Base-by-base conservation (phyloP, 2,797 vertebrate genomes). In the Myioborus melanocephalus region DNA sequence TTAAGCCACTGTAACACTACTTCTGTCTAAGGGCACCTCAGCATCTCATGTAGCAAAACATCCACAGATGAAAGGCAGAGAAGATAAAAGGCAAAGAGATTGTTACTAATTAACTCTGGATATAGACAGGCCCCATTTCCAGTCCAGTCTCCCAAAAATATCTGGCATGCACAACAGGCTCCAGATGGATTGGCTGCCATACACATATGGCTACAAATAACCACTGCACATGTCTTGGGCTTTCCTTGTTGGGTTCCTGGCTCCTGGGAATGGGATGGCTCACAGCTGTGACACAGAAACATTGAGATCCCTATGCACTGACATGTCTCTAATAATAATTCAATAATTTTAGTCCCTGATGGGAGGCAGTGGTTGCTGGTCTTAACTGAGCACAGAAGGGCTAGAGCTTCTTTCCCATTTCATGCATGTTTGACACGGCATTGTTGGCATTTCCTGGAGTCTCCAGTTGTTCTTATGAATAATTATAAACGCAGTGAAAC, bases 71-170 rank as follows among this genome's bases (percentile, higher is more conserved):
- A 97, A 97, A 96, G 82, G 63, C 85, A 89, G 66, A 66, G 80
- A 70, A 89, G 91, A 97, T 96, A 95, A 96, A 96, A 97, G 87
- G 72, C 75, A 49, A 69, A 69, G 46, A 93, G 60, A 91, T 89
- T 82, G 87, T 91, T 90, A 69, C 90, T 94, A 83, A 97, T 96
- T 95, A 96, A 90, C 85, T 83, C 41, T 68, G 78, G 69, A 4
- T 87, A 44, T 61, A 21, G 87, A 91, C 10, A 10, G 60, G 57
- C 65, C 47, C 32, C 34, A 41, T 43, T 91, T 94, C 69, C 93
- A 96, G 44, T 72, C 78, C 76, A 82, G 16, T 46, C 46, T 89
- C 53, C 84, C 23, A 4, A 76, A 96, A 96, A 69, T 92, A 77
- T 16, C 83, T 93, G 90, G 76, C 79, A 37, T 3, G 19, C 12